A percentile compares a stretch with the other conserved stretches of the same genome.
Conservation (phyloP, 2,797 vertebrate genomes). For the Typhlichthys eigenmanni region DNA sequence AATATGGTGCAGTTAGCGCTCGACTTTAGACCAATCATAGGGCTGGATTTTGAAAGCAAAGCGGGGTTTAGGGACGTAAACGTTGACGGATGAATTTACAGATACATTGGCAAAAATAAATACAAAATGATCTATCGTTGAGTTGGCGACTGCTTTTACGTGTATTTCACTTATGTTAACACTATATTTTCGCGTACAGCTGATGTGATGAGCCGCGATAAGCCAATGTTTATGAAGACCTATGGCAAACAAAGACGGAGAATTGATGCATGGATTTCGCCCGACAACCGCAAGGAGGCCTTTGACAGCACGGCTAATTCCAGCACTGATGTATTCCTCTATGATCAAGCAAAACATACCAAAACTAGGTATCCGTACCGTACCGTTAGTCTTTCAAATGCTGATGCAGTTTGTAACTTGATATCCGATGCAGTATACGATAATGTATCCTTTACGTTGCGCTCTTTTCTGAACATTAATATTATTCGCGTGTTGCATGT, state of each 20-base stretch:
- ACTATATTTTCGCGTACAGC: background rate
- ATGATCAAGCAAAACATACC: slow-evolving; percentile 26
- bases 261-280: slow-evolving; percentile 69
- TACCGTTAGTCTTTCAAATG: too few relatives aligned
- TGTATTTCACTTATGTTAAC: background rate
- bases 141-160: background rate
- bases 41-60: too few relatives aligned
- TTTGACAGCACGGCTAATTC: slow-evolving; percentile 65
- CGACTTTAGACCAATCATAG: too few relatives aligned
- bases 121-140: too few relatives aligned
- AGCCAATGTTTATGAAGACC: slow-evolving; percentile 63
- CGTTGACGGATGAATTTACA: too few relatives aligned
- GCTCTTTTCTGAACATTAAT: background rate
- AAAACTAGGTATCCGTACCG: slow-evolving; percentile 39
- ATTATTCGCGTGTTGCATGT: background rate
- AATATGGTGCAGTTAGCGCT: too few relatives aligned
- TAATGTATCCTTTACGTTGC: too few relatives aligned
- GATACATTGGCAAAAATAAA: too few relatives aligned
- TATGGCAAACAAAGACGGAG: slow-evolving; percentile 68
- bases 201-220: slow-evolving; percentile 37
- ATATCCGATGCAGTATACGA: too few relatives aligned
- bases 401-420: too few relatives aligned
- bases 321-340: slow-evolving; percentile 53
- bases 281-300: slow-evolving; percentile 55
- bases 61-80: too few relatives aligned